Conservation (phyloP, 2,888 invertebrate genomes). For the Hyalella azteca region DNA sequence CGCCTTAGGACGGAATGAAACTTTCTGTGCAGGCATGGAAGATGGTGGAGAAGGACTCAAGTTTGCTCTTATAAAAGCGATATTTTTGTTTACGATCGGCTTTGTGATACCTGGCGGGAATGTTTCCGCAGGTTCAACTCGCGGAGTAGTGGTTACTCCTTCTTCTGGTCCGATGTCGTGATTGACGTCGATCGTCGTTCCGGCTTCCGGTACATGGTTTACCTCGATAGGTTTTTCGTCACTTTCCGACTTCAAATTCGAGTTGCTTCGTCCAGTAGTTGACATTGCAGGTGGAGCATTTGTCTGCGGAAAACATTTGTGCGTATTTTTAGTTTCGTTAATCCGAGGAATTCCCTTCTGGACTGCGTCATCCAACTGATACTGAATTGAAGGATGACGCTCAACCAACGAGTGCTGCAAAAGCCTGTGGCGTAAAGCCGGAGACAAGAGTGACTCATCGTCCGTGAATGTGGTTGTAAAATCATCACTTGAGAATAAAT, state of each 20-base stretch:
- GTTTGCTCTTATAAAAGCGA: neutral
- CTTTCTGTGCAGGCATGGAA: slow-evolving; percentile 28
- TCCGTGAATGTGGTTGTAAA: slow-evolving; percentile 19
- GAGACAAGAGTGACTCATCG: slow-evolving; percentile 26
- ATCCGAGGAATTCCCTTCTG: neutral
- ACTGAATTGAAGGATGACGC: neutral
- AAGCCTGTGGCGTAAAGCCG: slow-evolving; percentile 4
- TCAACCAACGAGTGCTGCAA: slow-evolving; percentile 7
- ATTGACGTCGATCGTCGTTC: too few relatives aligned
- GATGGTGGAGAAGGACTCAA: slow-evolving; percentile 35
- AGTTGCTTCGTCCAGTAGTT: neutral
- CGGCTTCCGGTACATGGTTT: too few relatives aligned
- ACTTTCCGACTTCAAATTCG: slow-evolving; percentile 31
- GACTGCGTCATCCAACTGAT: slow-evolving; percentile 3
- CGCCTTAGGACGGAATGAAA: neutral
- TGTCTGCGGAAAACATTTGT: slow-evolving; percentile 27
- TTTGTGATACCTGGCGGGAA: too few relatives aligned
- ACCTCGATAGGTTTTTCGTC: slow-evolving; percentile 1
- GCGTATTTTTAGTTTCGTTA: neutral
- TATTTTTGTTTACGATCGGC: neutral
- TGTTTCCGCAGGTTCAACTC: too few relatives aligned
- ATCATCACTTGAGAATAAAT: slow-evolving; percentile 8
- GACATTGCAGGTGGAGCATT: neutral
- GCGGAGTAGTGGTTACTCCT: too few relatives aligned
- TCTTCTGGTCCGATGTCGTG: too few relatives aligned